Percentiles rank a stretch among this genome's conserved stretches.
These are phyloP conservation scores for Shinisaurus crocodilurus DNA, from an alignment of 2,113 vertebrate genomes.

Conservation along the genomic window DNA sequence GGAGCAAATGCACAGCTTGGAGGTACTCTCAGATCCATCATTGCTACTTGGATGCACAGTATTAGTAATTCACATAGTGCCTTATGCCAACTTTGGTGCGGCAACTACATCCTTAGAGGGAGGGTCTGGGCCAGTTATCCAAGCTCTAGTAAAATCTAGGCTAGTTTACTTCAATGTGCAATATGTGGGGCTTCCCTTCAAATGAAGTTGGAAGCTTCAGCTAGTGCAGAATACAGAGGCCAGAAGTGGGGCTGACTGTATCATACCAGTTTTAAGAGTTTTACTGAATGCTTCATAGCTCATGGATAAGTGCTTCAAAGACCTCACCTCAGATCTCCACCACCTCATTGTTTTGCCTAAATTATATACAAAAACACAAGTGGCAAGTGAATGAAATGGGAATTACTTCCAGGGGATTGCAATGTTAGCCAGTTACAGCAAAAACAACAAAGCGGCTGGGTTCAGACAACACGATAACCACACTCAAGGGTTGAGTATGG, in stretches of 20 bases:
- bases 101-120: background rate
- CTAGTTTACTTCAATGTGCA: background rate
- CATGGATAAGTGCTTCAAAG: background rate
- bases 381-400: background rate
- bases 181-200: background rate
- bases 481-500: too few relatives aligned
- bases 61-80: too few relatives aligned
- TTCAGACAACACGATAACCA: too few relatives aligned
- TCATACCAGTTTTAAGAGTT: background rate
- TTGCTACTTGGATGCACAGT: too few relatives aligned
- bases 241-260: too few relatives aligned
- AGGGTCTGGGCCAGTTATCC: background rate
- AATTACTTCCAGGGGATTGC: background rate
- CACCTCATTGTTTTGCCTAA: background rate
- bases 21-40: background rate
- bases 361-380: background rate
- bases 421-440: too few relatives aligned
- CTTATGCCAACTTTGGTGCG: background rate
- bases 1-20: background rate
- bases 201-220: too few relatives aligned
- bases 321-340: background rate
- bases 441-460: too few relatives aligned
- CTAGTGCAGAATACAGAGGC: too few relatives aligned
- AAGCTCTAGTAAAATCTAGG: background rate
- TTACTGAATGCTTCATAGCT: background rate